phyloP scores from a whole-genome alignment of 2,113 vertebrate species.

The Saguinus imperator region DNA sequence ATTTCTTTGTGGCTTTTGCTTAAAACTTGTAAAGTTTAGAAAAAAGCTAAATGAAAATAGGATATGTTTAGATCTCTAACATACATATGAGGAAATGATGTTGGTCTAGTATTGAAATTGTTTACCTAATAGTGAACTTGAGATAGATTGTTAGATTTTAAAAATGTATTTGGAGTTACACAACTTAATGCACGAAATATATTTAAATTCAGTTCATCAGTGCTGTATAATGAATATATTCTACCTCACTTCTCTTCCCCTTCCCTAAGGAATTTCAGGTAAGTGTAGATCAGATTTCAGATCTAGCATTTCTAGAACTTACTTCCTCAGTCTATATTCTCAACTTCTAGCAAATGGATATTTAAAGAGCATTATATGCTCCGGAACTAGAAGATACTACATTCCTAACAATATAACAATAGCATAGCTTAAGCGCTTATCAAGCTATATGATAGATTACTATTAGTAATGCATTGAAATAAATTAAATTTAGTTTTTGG shows the following conservation, averaged over 20 bases:
- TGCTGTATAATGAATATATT: constrained; percentile 53
- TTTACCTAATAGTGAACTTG: constrained; percentile 46
- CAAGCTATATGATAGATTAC: neutral
- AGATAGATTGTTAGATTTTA: constrained; percentile 39
- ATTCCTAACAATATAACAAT: constrained; percentile 6
- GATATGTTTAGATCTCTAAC: constrained; percentile 70
- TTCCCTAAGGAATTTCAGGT: constrained; percentile 50
- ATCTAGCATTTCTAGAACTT: constrained; percentile 48
- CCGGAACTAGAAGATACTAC: neutral
- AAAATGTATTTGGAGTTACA: constrained; percentile 42
- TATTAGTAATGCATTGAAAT: neutral
- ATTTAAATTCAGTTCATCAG: constrained; percentile 22
- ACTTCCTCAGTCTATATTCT: constrained; percentile 7
- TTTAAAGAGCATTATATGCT: constrained; percentile 19
- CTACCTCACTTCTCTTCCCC: constrained; percentile 6
- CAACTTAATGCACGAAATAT: constrained; percentile 31
- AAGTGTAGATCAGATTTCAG: constrained; percentile 62
- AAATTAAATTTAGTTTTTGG: constrained; percentile 7
- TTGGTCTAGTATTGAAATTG: constrained; percentile 54
- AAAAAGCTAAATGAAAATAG: constrained; percentile 76
- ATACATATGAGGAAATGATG: constrained; percentile 62
- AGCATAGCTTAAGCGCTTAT: neutral
- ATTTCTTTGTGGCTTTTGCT: constrained; percentile 83
- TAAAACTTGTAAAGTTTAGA: constrained; percentile 82
- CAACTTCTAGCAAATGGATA: constrained; percentile 19